Evolutionary conservation across 2,888 invertebrate species (phyloP), one percentile per base, ranked within the genome.

Genomic region (Diachrysia chrysitis): DNA sequence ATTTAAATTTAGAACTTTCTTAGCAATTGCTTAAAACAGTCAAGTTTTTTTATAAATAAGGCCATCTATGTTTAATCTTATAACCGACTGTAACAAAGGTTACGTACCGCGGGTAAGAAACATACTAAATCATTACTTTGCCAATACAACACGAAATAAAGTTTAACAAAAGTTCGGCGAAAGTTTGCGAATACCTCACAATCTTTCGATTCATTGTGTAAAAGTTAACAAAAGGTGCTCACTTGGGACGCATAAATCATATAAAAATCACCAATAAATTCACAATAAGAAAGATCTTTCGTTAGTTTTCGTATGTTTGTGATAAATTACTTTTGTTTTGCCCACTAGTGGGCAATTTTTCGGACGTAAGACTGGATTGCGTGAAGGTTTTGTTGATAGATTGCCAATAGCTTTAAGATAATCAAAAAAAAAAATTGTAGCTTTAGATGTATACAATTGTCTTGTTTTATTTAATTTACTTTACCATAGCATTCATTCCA

Each of bases 221-320:
- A 63, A 76, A 29, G 66, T 54, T 62, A 58, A 71, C 74, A 66
- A 79, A 69, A 63, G 73, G 58, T 75, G 46, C 53, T 68, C 82
- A 57, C 51, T 29, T 19, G 83, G 81, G 78, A 74, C 46, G 56
- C 67, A 78, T 81, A 81, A 83, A 82, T 82, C 82, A 83, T 76
- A 81, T 46, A 73, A 80, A 81, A 81, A 81, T 79, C 74, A 71
- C 73, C 73, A 67, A 81, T 78, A 75, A 72, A 65, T 81, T 69
- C 54, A 59, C 57, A 60, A 71, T 66, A 62, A 56, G 58, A 63
- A 62, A 64, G 61, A 62, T 60, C 48, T 51, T 61, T 17, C 10
- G 54, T 25, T 58, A 54, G 21, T 63, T 19, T 51, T 51, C 19
- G 19, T 51, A 74, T 58, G 63, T 58, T 73, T 6, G 42, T 76